Percentiles rank a stretch among this genome's conserved stretches.
Conservation (phyloP, 2,113 vertebrate species). For the Ginglymostoma cirratum region DNA sequence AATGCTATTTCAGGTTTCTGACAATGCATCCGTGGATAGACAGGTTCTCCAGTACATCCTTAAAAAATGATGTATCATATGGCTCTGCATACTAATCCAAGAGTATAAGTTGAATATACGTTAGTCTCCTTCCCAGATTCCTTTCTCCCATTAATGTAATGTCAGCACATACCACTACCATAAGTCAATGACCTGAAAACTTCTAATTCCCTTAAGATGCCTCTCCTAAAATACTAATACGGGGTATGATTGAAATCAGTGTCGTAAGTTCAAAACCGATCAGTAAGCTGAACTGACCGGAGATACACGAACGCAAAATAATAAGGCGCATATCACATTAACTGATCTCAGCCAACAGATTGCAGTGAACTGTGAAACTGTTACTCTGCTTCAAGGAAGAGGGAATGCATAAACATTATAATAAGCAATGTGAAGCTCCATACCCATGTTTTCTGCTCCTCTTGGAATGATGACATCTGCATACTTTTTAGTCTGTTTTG, state of each 20-base stretch:
- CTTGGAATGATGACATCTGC: conserved; percentile 95
- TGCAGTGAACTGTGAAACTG: background rate
- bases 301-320: background rate
- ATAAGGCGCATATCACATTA: background rate
- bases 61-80: background rate
- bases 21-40: background rate
- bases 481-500: conserved; percentile 88
- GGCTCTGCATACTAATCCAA: background rate
- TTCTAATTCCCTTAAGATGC: background rate
- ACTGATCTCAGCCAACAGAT: too few relatives aligned
- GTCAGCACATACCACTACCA: background rate
- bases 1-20: background rate
- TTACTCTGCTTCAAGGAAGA: background rate
- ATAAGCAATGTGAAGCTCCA: conserved; percentile 1
- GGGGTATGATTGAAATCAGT: background rate
- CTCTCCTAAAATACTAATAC: background rate
- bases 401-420: background rate
- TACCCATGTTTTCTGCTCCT: conserved; percentile 91
- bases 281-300: background rate
- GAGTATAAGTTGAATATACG: background rate
- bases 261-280: background rate
- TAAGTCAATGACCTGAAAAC: background rate
- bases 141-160: background rate
- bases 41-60: background rate
- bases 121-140: background rate